Conservation (phyloP, 2,888 invertebrate genomes). For the Sinhomidia bicolor region DNA sequence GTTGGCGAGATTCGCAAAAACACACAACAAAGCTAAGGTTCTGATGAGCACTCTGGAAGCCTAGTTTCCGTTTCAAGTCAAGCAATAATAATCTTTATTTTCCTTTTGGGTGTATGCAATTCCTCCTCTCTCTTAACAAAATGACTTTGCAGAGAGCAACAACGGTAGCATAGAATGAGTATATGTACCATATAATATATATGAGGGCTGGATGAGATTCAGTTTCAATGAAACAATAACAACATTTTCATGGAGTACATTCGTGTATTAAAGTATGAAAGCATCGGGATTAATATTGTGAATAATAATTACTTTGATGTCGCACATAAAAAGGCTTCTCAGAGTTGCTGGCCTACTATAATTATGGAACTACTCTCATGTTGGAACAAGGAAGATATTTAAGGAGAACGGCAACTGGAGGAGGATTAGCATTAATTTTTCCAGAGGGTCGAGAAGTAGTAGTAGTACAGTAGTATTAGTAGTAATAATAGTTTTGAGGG, state of each 20-base stretch:
- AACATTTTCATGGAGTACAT: background rate
- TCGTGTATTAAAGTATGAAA: background rate
- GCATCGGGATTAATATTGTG: constrained; percentile 18
- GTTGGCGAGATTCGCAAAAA: background rate
- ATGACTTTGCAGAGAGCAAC: background rate
- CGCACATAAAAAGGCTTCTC: constrained; percentile 21
- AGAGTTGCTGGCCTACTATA: no score
- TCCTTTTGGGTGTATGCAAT: constrained; percentile 42
- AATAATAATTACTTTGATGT: constrained; percentile 52
- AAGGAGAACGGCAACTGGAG: background rate
- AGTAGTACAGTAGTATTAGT: no score
- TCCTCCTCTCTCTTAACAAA: background rate
- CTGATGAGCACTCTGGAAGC: background rate
- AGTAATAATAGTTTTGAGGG: background rate
- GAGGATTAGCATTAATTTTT: constrained; percentile 40
- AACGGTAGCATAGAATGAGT: background rate
- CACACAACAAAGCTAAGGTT: background rate
- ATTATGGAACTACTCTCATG: no score
- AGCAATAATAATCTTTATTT: constrained; percentile 49
- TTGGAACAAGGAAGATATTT: background rate
- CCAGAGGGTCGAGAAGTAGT: background rate
- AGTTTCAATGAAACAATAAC: background rate
- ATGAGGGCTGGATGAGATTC: background rate
- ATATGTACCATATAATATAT: no score
- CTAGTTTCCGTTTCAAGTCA: constrained; percentile 37